Conservation (phyloP, 2,888 invertebrate genomes). For the Melipona bicolor region DNA sequence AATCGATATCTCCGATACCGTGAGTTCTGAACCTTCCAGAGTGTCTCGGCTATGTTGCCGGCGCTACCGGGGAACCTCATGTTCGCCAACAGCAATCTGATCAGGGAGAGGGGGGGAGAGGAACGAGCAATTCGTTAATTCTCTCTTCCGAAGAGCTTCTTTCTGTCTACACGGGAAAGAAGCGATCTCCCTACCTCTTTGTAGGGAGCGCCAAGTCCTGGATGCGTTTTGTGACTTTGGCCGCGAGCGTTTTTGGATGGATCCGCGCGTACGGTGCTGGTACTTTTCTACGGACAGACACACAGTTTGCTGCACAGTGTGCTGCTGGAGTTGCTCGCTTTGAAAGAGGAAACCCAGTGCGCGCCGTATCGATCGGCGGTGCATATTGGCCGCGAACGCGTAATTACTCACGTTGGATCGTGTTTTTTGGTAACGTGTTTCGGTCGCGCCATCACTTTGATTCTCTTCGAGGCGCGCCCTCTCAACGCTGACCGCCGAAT, state of each 20-base stretch:
- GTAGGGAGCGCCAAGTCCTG: slow-evolving; percentile 75
- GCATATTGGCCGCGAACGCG: not conserved
- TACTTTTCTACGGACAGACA: slow-evolving; percentile 57
- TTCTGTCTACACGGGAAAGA: not conserved
- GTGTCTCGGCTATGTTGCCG: slow-evolving; percentile 49
- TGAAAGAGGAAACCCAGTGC: not conserved
- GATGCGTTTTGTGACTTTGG: slow-evolving; percentile 70
- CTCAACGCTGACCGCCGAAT: slow-evolving; percentile 70
- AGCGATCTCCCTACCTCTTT: slow-evolving; percentile 54
- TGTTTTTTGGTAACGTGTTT: slow-evolving; percentile 71
- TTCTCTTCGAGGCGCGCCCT: slow-evolving; percentile 73
- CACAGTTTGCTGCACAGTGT: not conserved
- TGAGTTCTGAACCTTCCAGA: slow-evolving; percentile 70
- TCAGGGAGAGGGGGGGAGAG: not conserved
- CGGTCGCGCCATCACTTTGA: slow-evolving; percentile 76
- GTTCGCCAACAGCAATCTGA: slow-evolving; percentile 51
- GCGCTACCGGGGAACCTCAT: slow-evolving; percentile 27
- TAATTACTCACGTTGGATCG: slow-evolving; percentile 70
- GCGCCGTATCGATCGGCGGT: not conserved
- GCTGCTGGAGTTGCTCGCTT: not conserved
- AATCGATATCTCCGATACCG: slow-evolving; percentile 77
- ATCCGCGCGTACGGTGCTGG: slow-evolving; percentile 55
- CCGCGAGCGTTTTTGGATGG: slow-evolving; percentile 68
- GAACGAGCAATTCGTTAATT: slow-evolving; percentile 38
- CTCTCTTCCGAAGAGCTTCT: not conserved